Evolutionary conservation across 2,113 vertebrate species (phyloP), one percentile per base, ranked within the genome.

Genomic region (Donacobius atricapilla): DNA sequence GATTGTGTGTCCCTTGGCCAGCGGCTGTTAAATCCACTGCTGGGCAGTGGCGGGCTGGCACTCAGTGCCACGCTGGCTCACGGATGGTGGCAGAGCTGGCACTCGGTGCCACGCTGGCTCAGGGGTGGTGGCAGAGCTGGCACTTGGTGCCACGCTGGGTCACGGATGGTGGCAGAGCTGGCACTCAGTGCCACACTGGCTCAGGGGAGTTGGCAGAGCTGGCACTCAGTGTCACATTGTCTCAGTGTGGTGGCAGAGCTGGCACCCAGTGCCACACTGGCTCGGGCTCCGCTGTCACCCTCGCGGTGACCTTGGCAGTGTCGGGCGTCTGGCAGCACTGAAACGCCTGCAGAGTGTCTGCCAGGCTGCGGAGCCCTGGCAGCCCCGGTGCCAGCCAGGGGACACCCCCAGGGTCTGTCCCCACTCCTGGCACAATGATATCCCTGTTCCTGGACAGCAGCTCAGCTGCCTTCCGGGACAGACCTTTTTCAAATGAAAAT

Each of bases 181-280:
- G 48, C 69, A 71, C 15, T 4, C 6, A 1, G 53, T 56, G 70
- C 13, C 70, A 54, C 2, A 0, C 22, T n/a, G 51, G 51, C 7
- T 42, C 70, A 54, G 1, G 0, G n/a, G 5, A 2, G 1, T 44
- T 61, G 73, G 20, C 10, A 4, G 31, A 23, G 31, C 13, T 57
- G 71, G 40, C 71, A 69, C 47, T 9, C 1, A 0, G 31, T 73
- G 70, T 7, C 70, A 56, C 5, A 0, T 33, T 35, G 70, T 40
- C 18, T 7, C 31, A 19, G 0, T 1, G 31, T 1, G 0, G 42
- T 23, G 54, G 44, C 8, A 2, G 6, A 17, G 22, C 28, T 16
- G 57, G 57, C 45, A 66, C 40, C 2, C 4, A 0, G 63, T 68
- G n/a, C 28, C 63, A 21, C 1, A 0, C 28, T 33, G 42, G 28